Percentiles rank a stretch among this genome's conserved stretches.
phyloP scores from a whole-genome alignment of 2,797 vertebrate genomes.

The Phoxinus dragarum region DNA sequence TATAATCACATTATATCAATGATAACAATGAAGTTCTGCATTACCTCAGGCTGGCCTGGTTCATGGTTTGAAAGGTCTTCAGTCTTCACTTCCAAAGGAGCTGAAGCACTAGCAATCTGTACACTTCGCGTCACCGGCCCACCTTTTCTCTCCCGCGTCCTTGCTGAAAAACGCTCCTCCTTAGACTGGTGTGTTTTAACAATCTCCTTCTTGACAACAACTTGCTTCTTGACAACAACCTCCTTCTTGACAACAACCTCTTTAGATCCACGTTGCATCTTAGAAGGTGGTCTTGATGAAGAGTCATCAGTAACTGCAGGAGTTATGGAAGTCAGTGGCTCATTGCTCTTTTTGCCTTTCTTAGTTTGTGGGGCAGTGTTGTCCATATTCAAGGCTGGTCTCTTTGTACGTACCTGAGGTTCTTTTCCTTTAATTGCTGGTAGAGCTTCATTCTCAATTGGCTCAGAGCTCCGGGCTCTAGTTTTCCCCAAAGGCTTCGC shows the following conservation, averaged over 20 bases:
- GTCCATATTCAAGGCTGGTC: conserved; percentile 64
- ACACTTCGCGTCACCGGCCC: conserved; percentile 94
- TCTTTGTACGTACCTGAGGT: conserved; percentile 69
- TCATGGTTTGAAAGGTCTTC: conserved; percentile 85
- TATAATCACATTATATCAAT: not conserved
- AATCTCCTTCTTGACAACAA: conserved; percentile 83
- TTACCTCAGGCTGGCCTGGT: conserved; percentile 58
- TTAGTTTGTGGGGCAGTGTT: conserved; percentile 63
- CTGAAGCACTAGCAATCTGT: conserved; percentile 82
- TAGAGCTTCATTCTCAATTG: conserved; percentile 66
- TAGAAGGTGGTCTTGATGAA: conserved; percentile 75
- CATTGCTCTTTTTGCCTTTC: conserved; percentile 78
- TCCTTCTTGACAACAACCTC: conserved; percentile 84
- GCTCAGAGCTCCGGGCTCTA: conserved; percentile 85
- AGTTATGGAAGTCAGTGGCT: conserved; percentile 69
- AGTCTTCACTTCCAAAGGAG: conserved; percentile 79
- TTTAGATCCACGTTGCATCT: conserved; percentile 80
- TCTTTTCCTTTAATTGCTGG: conserved; percentile 76
- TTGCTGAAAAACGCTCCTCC: conserved; percentile 85
- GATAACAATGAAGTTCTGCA: not conserved
- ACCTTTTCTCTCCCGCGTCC: conserved; percentile 85
- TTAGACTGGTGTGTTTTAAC: conserved; percentile 77
- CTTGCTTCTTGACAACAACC: conserved; percentile 54
- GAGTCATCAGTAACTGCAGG: conserved; percentile 74
- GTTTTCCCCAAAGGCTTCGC: conserved; percentile 88